phyloP scores from a whole-genome alignment of 2,888 invertebrate genomes.

The Polia nebulosa region DNA sequence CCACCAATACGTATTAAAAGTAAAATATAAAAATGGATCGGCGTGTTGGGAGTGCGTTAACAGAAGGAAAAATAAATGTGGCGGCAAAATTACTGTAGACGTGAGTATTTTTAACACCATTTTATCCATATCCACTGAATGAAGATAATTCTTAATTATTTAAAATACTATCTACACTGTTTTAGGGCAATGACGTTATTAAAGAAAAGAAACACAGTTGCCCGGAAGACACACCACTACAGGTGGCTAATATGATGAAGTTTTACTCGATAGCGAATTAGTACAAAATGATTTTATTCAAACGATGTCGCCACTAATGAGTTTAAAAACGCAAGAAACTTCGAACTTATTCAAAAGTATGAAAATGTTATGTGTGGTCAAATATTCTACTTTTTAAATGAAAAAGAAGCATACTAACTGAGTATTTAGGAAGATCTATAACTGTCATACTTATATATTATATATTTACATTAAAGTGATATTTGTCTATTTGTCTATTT shows the following conservation, averaged over 20 bases:
- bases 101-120: neutral
- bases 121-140: too few species aligned
- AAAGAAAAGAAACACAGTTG: conserved; percentile 1
- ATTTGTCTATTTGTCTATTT: too few species aligned
- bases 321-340: neutral
- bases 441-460: too few species aligned
- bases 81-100: neutral
- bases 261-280: neutral
- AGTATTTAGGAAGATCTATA: neutral
- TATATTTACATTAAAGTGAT: too few species aligned
- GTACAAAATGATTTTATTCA: neutral
- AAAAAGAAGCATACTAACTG: neutral
- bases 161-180: neutral
- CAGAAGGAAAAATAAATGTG: neutral
- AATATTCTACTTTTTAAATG: too few species aligned
- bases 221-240: neutral
- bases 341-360: neutral
- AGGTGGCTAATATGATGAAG: neutral
- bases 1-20: conserved; percentile 2
- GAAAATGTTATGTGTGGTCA: too few species aligned
- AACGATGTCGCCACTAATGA: neutral
- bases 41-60: neutral
- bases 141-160: neutral
- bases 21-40: neutral
- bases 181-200: neutral